Evolutionary conservation across 1,140 invertebrate genomes (phyloP).

Genomic region (Papilio dardanus): DNA sequence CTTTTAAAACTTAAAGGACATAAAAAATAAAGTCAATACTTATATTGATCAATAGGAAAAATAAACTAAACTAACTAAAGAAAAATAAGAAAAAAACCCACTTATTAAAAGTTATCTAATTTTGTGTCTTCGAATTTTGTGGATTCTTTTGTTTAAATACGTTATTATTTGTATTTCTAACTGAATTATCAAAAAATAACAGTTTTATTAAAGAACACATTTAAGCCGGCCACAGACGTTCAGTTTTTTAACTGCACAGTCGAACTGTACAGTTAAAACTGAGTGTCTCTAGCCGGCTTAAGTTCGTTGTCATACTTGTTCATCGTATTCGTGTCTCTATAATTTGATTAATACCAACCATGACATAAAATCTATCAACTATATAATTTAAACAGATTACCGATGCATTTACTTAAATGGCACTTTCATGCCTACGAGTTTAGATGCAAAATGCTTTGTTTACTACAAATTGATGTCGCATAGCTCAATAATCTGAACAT

Average conservation of each 20-base stretch:
- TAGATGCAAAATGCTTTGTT: neutral
- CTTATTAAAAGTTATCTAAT: too few species aligned
- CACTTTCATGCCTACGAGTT: neutral
- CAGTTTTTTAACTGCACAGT: too few species aligned
- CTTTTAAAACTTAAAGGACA: neutral
- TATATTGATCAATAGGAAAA: neutral
- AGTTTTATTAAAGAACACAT: neutral
- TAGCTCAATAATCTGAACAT: neutral
- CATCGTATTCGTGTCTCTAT: neutral
- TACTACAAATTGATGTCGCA: neutral
- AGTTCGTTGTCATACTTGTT: too few species aligned
- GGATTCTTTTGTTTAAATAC: too few species aligned
- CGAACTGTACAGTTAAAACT: too few species aligned
- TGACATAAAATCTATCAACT: slow-evolving; percentile 5
- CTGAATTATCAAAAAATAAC: too few species aligned
- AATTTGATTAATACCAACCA: slow-evolving; percentile 18
- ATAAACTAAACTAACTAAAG: too few species aligned
- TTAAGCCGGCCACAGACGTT: too few species aligned
- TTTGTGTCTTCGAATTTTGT: too few species aligned
- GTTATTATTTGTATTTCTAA: too few species aligned
- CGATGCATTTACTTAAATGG: neutral
- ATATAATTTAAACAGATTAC: slow-evolving; percentile 1
- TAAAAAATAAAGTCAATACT: neutral
- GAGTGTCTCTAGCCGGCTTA: too few species aligned
- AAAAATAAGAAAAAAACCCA: too few species aligned